Evolutionary conservation across 2,113 vertebrate species (phyloP).

Genomic region (Pionites leucogaster): DNA sequence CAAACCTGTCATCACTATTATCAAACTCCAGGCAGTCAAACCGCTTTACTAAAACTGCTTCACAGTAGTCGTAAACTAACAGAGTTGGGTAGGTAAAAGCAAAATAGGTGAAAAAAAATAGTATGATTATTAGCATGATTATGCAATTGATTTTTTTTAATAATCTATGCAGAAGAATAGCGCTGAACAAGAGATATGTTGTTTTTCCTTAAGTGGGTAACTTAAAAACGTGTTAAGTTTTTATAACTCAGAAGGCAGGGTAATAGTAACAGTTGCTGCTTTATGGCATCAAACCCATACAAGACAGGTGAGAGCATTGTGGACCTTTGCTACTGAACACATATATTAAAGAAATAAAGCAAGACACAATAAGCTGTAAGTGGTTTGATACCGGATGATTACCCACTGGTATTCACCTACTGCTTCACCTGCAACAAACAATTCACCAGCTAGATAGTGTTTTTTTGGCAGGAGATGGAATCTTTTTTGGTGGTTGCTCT

Average conservation of each 20-base stretch:
- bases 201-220: background rate
- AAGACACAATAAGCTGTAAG: background rate
- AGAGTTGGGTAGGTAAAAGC: background rate
- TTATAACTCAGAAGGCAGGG: background rate
- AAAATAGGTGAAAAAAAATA: background rate
- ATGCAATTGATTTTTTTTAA: background rate
- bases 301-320: fast-evolving
- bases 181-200: background rate
- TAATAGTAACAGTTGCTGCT: background rate
- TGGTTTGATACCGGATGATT: background rate
- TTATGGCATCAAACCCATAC: background rate
- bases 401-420: background rate
- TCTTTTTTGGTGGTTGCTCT: background rate
- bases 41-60: background rate
- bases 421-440: background rate
- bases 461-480: background rate
- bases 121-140: background rate
- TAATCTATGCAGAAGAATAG: background rate
- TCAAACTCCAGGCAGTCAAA: background rate
- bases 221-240: background rate
- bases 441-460: background rate
- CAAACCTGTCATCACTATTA: background rate
- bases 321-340: background rate
- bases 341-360: background rate
- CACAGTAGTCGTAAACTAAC: background rate